Evolutionary conservation across 2,797 vertebrate species (phyloP), one percentile per base, ranked within the genome.

Genomic region (Fratercula arctica): DNA sequence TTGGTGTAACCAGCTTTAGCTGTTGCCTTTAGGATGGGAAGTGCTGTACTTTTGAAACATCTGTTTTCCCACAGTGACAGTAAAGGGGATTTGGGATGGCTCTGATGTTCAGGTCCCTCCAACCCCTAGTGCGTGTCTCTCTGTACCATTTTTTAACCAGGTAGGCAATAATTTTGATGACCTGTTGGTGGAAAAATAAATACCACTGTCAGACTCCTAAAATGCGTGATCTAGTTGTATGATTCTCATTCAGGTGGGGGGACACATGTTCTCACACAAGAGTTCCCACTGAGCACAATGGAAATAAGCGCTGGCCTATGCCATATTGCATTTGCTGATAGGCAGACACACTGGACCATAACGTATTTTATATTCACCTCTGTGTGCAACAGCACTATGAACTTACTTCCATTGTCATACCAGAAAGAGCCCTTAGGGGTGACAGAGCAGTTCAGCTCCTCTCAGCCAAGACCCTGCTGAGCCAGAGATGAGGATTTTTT

Each of bases 381-480:
- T 73, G 41, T 26, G 35, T 56, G 60, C 75, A 78, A 48, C 37
- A 92, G 48, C 43, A 24, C n/a, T 21, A 41, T 16, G 23, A 94
- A 74, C 56, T 69, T 93, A 61, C 48, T 87, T 39, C 37, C 2
- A 0, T 16, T 70, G 24, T 31, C 35, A 6, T 12, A 25, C 54
- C 90, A 84, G 46, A 81, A 93, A 87, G 51, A 77, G 56, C 70
- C 67, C 74, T 92, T 43, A 39, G 67, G 78, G 66, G 50, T 78
- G 68, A 84, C 37, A 76, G 46, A 63, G 37, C 23, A 43, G 61
- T 15, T 84, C 43, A 28, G 28, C 15, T 90, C 54, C 31, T 43
- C 61, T 85, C 81, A 77, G 68, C 66, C 81, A 93, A 94, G 68
- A 90, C 54, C 61, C 50, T 54, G 39, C 76, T 69, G 90, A 93